A percentile compares a stretch with the other conserved stretches of the same genome.
These are phyloP conservation scores for Drosophila murphyi DNA, from an alignment of 1,140 invertebrate genomes.

Conservation along the genomic window DNA sequence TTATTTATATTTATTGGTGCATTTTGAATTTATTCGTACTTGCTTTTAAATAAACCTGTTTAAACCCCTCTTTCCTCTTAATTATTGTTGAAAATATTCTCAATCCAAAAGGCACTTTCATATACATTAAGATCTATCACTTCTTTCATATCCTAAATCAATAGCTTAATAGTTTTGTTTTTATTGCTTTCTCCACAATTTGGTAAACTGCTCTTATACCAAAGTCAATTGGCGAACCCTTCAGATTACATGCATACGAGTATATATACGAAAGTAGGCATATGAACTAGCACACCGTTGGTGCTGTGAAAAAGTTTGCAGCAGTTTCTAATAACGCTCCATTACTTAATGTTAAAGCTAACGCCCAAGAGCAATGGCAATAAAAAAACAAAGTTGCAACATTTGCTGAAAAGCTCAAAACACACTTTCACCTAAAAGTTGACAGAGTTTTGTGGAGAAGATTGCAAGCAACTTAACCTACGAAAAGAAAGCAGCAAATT, in stretches of 20 bases:
- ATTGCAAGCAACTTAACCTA: conserved; percentile 50
- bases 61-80: no score
- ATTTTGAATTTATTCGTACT: no score
- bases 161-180: conserved; percentile 18
- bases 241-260: no score
- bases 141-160: background rate
- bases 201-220: conserved; percentile 6
- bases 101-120: no score
- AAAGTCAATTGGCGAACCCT: conserved; percentile 22
- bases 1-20: no score
- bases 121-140: conserved; percentile 11
- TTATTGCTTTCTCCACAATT: conserved; percentile 8
- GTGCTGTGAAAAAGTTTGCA: conserved; percentile 37
- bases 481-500: conserved; percentile 58
- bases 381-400: conserved; percentile 61
- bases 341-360: conserved; percentile 76
- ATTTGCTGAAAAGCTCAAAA: conserved; percentile 60
- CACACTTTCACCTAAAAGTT: conserved; percentile 79
- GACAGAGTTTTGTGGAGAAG: conserved; percentile 52
- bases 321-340: conserved; percentile 50
- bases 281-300: conserved; percentile 29
- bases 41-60: no score
- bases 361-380: conserved; percentile 50
- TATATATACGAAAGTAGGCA: background rate
- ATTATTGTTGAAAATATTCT: no score